Base-by-base conservation (phyloP, 2,888 invertebrate species). In the Cephus nigrinus region DNA sequence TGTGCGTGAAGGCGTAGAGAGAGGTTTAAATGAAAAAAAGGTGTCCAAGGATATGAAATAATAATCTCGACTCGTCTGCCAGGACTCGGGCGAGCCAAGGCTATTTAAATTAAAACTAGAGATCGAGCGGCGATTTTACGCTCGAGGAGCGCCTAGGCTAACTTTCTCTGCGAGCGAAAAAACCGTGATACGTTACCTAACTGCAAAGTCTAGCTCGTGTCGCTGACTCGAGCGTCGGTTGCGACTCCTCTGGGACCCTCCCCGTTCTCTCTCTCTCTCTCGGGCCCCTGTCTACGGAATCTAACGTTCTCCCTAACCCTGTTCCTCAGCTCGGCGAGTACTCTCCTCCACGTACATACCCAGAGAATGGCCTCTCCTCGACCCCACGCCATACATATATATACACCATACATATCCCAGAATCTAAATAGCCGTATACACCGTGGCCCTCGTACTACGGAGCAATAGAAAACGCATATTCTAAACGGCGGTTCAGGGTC, bases 91-190 rank as follows among this genome's bases (percentile, higher is more conserved):
- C 23, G 23, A 55, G 23, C 76, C 73, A 76, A 76, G 76, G 76
- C 76, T 76, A 68, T 32, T 74, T 73, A 55, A 55, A 76, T 76
- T 76, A 76, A 73, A 76, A 76, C 76, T 76, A 76, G 76, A 76
- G 76, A 76, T 76, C 76, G 76, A 74, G 74, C 73, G 68, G 72
- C 80, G 85, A 86, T 88, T 88, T 87, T 86, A 87, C 84, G 86
- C 84, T 85, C 82, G 80, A 85, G 79, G 84, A 81, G 74, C 74
- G 82, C 82, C 84, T 86, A 85, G 86, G 82, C 83, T 83, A 86
- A 88, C 88, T 88, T 88, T 88, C 88, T 88, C 88, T 82, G 80
- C 69, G 81, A 74, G 80, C 79, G 79, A 81, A 85, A 83, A 83
- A 83, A 83, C 79, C 75, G 79, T 55, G 79, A 74, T 75, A 77